These are phyloP conservation scores for Fopius arisanus DNA, from an alignment of 1,140 invertebrate species.

Conservation along the genomic window DNA sequence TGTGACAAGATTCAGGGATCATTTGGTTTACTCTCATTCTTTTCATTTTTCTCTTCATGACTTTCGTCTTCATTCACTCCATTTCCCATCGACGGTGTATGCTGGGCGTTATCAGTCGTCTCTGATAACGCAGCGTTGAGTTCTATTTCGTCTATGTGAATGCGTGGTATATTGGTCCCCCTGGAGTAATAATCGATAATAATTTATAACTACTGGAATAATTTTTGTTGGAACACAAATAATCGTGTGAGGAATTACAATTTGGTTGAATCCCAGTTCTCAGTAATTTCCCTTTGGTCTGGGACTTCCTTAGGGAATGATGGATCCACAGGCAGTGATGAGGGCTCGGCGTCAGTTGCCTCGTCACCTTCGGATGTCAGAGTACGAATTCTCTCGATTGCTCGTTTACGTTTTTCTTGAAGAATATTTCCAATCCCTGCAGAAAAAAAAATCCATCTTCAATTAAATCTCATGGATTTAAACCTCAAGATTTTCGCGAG, in stretches of 20 bases:
- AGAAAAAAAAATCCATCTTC: not conserved
- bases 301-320: not conserved
- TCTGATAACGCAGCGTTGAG: not conserved
- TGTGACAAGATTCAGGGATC: too few species aligned
- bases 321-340: slow-evolving; percentile 38
- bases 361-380: slow-evolving; percentile 39
- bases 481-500: not conserved
- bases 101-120: not conserved
- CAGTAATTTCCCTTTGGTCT: not conserved
- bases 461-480: not conserved
- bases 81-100: not conserved
- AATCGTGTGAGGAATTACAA: not conserved
- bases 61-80: not conserved
- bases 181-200: not conserved
- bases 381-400: slow-evolving; percentile 18
- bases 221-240: not conserved
- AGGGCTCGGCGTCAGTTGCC: slow-evolving; percentile 41
- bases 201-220: not conserved
- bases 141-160: not conserved
- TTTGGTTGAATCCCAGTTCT: not conserved
- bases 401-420: slow-evolving; percentile 19
- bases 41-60: not conserved
- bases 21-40: not conserved
- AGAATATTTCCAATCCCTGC: slow-evolving; percentile 26
- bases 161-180: slow-evolving; percentile 5